phyloP scores from a whole-genome alignment of 2,888 invertebrate species.

The Meganola albula region DNA sequence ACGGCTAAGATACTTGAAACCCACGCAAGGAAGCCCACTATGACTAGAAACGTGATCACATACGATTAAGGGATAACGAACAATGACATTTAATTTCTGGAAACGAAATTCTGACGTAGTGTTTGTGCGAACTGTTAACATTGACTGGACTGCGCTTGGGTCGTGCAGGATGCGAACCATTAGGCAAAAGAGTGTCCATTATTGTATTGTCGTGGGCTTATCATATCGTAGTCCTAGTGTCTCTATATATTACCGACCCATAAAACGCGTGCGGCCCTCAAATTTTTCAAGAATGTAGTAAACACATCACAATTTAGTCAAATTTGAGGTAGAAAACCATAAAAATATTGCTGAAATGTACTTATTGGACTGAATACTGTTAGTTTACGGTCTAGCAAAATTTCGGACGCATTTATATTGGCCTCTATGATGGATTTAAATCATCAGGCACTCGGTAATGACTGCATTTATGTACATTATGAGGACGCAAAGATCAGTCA shows the following conservation, averaged over 20 bases:
- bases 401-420: too few species aligned
- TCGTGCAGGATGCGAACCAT: slow-evolving; percentile 68
- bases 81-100: slow-evolving; percentile 29
- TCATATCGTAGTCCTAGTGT: slow-evolving; percentile 65
- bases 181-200: slow-evolving; percentile 71
- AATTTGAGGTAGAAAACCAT: too few species aligned
- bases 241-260: slow-evolving; percentile 55
- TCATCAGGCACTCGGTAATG: slow-evolving; percentile 22
- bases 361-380: too few species aligned
- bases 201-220: slow-evolving; percentile 75
- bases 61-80: slow-evolving; percentile 32
- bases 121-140: slow-evolving; percentile 58
- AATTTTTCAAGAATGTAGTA: too few species aligned
- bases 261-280: slow-evolving; percentile 39
- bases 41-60: slow-evolving; percentile 39
- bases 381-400: too few species aligned
- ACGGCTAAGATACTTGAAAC: slow-evolving; percentile 29
- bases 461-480: slow-evolving; percentile 31
- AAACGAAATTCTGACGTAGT: slow-evolving; percentile 35
- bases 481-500: slow-evolving; percentile 45
- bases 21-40: slow-evolving; percentile 55
- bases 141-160: slow-evolving; percentile 68
- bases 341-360: too few species aligned
- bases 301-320: too few species aligned
- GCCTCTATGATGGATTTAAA: slow-evolving; percentile 24